Conservation (phyloP, 2,888 invertebrate genomes). For the Spodoptera littoralis region DNA sequence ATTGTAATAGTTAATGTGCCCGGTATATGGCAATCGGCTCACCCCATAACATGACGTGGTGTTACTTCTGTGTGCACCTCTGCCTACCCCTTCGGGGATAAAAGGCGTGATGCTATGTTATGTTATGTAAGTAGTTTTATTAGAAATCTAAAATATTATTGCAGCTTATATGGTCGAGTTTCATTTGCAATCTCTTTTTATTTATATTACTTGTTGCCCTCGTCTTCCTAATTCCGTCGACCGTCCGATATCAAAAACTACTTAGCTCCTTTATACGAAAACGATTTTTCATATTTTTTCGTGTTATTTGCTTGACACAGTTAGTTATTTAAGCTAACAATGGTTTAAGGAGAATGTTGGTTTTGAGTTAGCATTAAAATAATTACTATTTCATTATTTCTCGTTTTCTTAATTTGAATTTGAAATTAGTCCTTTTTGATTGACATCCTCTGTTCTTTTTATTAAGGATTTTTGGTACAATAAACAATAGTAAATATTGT, state of each 20-base stretch:
- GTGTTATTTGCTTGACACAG: slow-evolving; percentile 41
- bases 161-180: slow-evolving; percentile 9
- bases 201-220: slow-evolving; percentile 44
- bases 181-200: slow-evolving; percentile 31
- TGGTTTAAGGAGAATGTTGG: slow-evolving; percentile 33
- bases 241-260: slow-evolving; percentile 61
- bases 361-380: not conserved
- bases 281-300: slow-evolving; percentile 55
- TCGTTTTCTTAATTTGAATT: too few species aligned
- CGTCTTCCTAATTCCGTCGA: slow-evolving; percentile 56
- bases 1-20: too few species aligned
- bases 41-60: too few species aligned
- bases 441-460: too few species aligned
- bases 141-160: not conserved
- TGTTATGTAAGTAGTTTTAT: not conserved
- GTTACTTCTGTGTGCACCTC: too few species aligned
- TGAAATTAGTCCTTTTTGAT: too few species aligned
- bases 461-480: too few species aligned
- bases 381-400: too few species aligned
- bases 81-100: too few species aligned
- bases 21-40: too few species aligned
- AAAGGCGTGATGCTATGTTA: too few species aligned
- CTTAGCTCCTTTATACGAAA: slow-evolving; percentile 62
- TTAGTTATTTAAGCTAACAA: slow-evolving; percentile 44
- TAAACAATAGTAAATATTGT: too few species aligned